phyloP scores from a whole-genome alignment of 2,113 vertebrate genomes.

The Austrofundulus limnaeus region DNA sequence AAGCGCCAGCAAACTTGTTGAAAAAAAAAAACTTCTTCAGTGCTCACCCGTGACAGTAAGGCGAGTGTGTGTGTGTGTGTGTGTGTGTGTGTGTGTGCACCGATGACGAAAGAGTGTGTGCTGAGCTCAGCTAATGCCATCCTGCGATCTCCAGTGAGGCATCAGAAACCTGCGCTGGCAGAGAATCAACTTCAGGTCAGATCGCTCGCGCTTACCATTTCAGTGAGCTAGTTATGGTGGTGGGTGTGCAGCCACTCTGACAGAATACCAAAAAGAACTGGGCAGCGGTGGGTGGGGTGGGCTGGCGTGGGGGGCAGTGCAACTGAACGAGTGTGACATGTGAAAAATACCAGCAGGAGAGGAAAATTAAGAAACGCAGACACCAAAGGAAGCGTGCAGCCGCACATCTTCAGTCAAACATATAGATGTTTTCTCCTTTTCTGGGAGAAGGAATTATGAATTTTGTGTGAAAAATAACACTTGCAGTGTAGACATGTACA shows the following conservation, averaged over 20 bases:
- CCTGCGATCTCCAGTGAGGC: slow-evolving; percentile 57
- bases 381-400: neutral
- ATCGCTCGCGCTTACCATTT: slow-evolving; percentile 40
- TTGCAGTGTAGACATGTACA: neutral
- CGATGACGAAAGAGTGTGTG: slow-evolving; percentile 17
- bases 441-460: neutral
- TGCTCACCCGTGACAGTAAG: slow-evolving; percentile 25
- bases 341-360: slow-evolving; percentile 1
- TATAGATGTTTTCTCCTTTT: neutral
- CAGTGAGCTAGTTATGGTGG: slow-evolving; percentile 41
- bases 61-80: slow-evolving; percentile 31
- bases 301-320: neutral
- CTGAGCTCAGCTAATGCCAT: slow-evolving; percentile 61
- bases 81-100: slow-evolving; percentile 5
- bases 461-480: slow-evolving; percentile 8
- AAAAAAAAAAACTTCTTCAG: slow-evolving; percentile 35
- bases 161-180: slow-evolving; percentile 60
- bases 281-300: slow-evolving; percentile 5
- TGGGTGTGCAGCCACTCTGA: slow-evolving; percentile 34
- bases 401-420: neutral
- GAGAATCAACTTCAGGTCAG: slow-evolving; percentile 61
- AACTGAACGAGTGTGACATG: neutral
- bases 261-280: slow-evolving; percentile 57
- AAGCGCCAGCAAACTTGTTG: neutral
- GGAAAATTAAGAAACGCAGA: neutral